A percentile compares a stretch with the other conserved stretches of the same genome.
Evolutionary conservation across 2,113 vertebrate species (phyloP).

Genomic region (Aegotheles bennettii): DNA sequence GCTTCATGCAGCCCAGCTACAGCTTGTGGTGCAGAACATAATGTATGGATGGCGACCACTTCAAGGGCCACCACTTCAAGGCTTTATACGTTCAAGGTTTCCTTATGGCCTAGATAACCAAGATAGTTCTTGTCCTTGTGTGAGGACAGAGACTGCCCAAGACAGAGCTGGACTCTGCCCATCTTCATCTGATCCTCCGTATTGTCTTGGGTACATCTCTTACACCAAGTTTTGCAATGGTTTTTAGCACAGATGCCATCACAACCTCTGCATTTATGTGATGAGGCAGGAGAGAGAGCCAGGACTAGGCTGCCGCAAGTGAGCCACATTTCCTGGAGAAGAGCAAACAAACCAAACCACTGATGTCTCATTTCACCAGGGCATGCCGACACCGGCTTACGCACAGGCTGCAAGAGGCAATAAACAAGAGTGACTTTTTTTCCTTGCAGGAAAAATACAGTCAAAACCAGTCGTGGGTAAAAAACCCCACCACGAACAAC

Average conservation of each 20-base stretch:
- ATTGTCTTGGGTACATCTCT: not conserved
- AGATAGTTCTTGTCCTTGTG: not conserved
- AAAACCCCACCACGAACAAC: not conserved
- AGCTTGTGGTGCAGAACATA: not conserved
- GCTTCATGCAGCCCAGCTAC: not conserved
- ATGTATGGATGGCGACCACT: not conserved
- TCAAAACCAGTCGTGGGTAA: not conserved
- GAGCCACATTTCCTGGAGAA: slow-evolving; percentile 12
- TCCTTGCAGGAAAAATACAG: not conserved
- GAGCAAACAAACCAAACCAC: slow-evolving; percentile 4
- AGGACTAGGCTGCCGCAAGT: not conserved
- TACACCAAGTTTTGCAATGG: not conserved
- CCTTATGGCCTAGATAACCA: not conserved
- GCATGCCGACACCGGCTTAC: not conserved
- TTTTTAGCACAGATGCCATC: not conserved
- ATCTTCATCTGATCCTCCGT: rapidly evolving
- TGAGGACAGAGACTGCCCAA: not conserved
- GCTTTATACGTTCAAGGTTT: not conserved
- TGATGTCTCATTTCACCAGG: not conserved
- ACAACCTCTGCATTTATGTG: not conserved
- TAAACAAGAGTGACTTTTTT: not conserved
- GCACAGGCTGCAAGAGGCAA: not conserved
- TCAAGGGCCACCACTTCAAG: not conserved
- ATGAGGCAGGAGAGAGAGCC: not conserved
- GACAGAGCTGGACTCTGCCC: not conserved